These are phyloP conservation scores for Netelia virgata DNA, from an alignment of 2,888 invertebrate genomes.

Conservation along the genomic window DNA sequence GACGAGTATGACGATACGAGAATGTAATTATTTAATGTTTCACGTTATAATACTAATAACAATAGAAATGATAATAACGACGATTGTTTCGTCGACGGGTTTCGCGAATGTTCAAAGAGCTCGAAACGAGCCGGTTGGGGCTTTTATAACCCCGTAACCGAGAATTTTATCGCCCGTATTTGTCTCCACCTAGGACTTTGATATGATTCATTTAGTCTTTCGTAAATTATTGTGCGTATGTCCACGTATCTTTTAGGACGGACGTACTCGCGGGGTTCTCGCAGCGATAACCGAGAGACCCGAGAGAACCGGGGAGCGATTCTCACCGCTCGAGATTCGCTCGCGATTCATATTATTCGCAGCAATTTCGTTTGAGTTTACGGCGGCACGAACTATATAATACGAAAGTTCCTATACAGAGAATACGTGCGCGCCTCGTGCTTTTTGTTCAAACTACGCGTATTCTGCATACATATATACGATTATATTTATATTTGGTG, in stretches of 20 bases:
- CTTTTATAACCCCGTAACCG: slow-evolving; percentile 45
- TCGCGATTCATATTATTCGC: background rate
- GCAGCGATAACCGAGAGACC: slow-evolving; percentile 18
- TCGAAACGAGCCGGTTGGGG: slow-evolving; percentile 34
- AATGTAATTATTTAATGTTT: background rate
- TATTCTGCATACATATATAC: background rate
- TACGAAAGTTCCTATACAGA: background rate
- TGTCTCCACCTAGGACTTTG: slow-evolving; percentile 40
- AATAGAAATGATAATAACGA: slow-evolving; percentile 1
- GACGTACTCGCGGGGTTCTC: background rate
- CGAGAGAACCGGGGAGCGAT: slow-evolving; percentile 3
- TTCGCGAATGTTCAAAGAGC: slow-evolving; percentile 13
- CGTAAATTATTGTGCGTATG: background rate
- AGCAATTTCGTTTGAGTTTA: slow-evolving; percentile 22
- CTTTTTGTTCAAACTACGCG: background rate
- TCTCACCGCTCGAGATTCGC: background rate
- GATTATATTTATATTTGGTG: background rate
- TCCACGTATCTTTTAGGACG: slow-evolving; percentile 5
- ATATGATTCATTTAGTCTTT: slow-evolving; percentile 23
- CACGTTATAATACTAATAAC: background rate
- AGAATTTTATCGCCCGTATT: slow-evolving; percentile 60
- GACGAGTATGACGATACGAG: background rate
- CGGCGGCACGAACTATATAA: background rate
- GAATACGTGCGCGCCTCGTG: background rate
- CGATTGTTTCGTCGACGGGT: background rate